These are phyloP conservation scores for Mercenaria mercenaria DNA, from an alignment of 1,140 invertebrate genomes.

Conservation along the genomic window DNA sequence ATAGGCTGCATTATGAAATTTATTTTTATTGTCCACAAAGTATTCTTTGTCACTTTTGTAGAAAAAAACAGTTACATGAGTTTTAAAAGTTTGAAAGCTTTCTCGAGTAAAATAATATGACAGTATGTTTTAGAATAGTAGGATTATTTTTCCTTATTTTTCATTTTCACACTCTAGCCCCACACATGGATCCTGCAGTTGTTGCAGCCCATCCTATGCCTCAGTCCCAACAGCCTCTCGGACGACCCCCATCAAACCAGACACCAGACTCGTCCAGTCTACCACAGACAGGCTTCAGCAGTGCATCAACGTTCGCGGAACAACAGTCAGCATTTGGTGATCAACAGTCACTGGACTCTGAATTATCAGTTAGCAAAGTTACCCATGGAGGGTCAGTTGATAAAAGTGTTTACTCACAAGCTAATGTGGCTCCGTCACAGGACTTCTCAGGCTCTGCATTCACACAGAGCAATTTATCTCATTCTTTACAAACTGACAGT, in stretches of 20 bases:
- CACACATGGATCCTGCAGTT: conserved; percentile 86
- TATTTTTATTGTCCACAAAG: no score
- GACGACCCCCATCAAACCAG: conserved; percentile 45
- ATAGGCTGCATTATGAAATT: no score
- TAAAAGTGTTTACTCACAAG: conserved; percentile 65
- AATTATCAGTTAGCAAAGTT: conserved; percentile 32
- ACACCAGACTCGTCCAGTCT: conserved; percentile 50
- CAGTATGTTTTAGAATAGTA: no score
- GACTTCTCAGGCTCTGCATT: conserved; percentile 70
- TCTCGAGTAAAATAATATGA: no score
- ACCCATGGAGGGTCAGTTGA: conserved; percentile 45
- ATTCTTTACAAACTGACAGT: conserved; percentile 72
- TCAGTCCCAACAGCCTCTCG: conserved; percentile 65
- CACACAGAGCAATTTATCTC: conserved; percentile 66
- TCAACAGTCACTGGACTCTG: conserved; percentile 26
- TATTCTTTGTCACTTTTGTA: no score
- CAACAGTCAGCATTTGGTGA: conserved; percentile 59
- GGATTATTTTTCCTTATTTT: no score
- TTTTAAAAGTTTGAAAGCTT: no score
- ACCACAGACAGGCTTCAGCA: conserved; percentile 22
- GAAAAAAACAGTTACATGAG: no score
- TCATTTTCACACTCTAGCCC: no score
- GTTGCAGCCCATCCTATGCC: conserved; percentile 84
- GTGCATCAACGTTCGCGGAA: conserved; percentile 41
- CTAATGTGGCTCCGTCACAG: conserved; percentile 23